Percentiles rank a stretch among this genome's conserved stretches.
phyloP scores from a whole-genome alignment of 1,140 invertebrate genomes.

The Steinernema feltiae region DNA sequence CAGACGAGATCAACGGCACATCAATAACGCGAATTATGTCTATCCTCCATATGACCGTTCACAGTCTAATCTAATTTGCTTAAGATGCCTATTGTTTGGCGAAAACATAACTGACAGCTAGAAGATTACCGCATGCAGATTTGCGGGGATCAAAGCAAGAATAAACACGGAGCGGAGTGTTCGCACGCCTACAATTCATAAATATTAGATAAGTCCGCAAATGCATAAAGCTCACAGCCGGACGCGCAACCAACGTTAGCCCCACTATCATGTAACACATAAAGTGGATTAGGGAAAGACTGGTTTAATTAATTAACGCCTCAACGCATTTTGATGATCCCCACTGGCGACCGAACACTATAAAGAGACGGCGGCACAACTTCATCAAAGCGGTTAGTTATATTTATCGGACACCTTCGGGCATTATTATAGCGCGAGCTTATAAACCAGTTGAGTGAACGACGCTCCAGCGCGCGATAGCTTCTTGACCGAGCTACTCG shows the following conservation, averaged over 20 bases:
- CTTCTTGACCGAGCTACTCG: neutral
- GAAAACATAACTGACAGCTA: neutral
- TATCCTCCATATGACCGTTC: too few relatives aligned
- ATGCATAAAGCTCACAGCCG: neutral
- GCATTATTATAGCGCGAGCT: constrained; percentile 12
- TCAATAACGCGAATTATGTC: too few relatives aligned
- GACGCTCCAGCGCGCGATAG: neutral
- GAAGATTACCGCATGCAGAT: neutral
- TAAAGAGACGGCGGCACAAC: neutral
- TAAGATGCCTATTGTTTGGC: neutral
- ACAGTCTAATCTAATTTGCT: too few relatives aligned
- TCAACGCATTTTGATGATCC: neutral
- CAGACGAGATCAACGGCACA: too few relatives aligned
- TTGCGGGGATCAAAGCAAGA: neutral
- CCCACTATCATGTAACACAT: neutral
- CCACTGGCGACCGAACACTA: too few relatives aligned
- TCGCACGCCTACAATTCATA: neutral
- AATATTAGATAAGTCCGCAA: neutral
- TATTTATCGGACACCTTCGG: constrained; percentile 5
- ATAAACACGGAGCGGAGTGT: neutral
- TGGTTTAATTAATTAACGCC: constrained; percentile 5
- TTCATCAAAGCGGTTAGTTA: neutral
- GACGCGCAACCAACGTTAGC: neutral
- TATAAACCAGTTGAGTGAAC: constrained; percentile 5
- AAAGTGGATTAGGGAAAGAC: too few relatives aligned